phyloP scores from a whole-genome alignment of 2,113 vertebrate genomes.

The Tyto alba region DNA sequence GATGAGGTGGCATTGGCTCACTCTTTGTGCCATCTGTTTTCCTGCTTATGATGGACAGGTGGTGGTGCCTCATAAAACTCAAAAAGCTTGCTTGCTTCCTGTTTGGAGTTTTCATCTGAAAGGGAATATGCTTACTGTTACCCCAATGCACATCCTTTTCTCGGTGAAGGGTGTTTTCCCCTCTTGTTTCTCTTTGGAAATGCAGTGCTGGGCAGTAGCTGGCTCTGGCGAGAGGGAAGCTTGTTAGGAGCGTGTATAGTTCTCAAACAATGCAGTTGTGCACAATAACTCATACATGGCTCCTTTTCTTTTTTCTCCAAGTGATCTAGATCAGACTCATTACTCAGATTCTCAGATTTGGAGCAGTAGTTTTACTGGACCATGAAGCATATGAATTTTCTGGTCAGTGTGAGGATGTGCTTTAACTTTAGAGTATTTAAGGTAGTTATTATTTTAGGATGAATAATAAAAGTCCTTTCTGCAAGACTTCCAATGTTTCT shows the following conservation, averaged over 20 bases:
- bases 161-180: not conserved
- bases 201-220: not conserved
- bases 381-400: not conserved
- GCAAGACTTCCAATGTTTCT: not conserved
- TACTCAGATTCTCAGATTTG: not conserved
- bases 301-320: not conserved
- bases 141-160: not conserved
- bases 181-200: not conserved
- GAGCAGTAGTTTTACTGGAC: not conserved
- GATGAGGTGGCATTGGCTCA: not conserved
- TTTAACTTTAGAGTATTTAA: not conserved
- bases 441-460: not conserved
- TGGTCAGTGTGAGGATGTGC: not conserved
- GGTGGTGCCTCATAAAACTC: not conserved
- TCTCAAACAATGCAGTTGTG: not conserved
- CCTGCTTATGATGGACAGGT: not conserved
- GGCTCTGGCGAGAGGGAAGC: not conserved
- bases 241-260: not conserved
- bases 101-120: not conserved
- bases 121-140: not conserved
- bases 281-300: not conserved
- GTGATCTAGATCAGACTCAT: not conserved
- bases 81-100: not conserved
- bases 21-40: not conserved
- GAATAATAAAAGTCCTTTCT: not conserved